Base-by-base conservation (phyloP, 1,140 invertebrate species). In the Diorhabda elongata region DNA sequence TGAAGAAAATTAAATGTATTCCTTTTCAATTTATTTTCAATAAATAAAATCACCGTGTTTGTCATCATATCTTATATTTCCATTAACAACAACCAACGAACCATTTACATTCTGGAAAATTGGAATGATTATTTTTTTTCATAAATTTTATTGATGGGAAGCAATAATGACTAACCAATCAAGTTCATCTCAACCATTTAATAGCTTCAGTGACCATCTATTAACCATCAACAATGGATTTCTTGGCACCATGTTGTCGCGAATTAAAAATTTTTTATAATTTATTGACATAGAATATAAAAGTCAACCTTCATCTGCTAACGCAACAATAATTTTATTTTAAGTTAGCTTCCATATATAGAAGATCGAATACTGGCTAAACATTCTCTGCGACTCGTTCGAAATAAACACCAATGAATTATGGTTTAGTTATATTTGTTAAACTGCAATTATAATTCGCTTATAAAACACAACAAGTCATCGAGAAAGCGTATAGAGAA, bases 11-110 rank as follows among this genome's bases (percentile, higher is more conserved):
- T 26, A 26, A 26, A 26, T 26, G 26, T 26, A 26, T 26, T 26
- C 26, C 26, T 26, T 26, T 26, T 26, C 1, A 26, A 26, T 26
- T 26, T 56, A n/a, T 56, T 56, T 56, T 56, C 52, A 6, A 56
- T 56, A 56, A 56, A 56, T n/a, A 2, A 56, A 56, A 6, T 56
- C 61, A 63, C 44, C 61, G 42, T 63, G 61, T 63, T 44, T 44
- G 8, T 43, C 42, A 63, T 42, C 47, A 58, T 66, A 57, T 57
- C 45, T 58, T 26, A 26, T 26, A 26, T 26, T 26, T 26, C 26
- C 26, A 26, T 26, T 26, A 26, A 26, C 26, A 26, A 26, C 26
- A 26, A 26, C 26, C 26, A 26, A 26, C 26, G 26, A 26, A 26
- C 26, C 26, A 26, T 26, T 26, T 26, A 26, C 26, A 26, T 26